Base-by-base conservation (phyloP, 2,113 vertebrate species). In the Myodes glareolus region DNA sequence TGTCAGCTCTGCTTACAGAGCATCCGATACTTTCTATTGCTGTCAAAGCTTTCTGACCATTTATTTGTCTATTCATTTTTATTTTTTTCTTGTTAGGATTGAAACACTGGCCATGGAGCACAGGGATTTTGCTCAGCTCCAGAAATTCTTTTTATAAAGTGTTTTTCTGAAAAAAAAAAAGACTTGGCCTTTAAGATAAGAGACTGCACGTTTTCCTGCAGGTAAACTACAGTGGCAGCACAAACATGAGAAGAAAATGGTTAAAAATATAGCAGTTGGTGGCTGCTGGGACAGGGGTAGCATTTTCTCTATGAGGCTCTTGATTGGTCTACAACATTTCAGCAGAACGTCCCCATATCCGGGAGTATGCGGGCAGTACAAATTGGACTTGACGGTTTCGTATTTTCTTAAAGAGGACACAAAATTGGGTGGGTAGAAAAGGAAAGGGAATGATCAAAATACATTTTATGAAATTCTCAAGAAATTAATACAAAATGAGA, bases 1-100 rank as follows among this genome's bases (percentile, higher is more conserved):
- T n/a, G n/a, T 96, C 96, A 97, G 96, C 94, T 93, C 92, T 97
- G 95, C 94, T 98, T 94, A 98, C 93, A 97, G 97, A 97, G 76
- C 95, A 97, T 94, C 94, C 55, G 97, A 76, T 97, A 97, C 96
- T 98, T 95, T 97, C 75, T 95, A 97, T 75, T 95, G 96, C 88
- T 96, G 87, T 94, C 76, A 92, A 93, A 96, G 87, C 2, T 17
- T 23, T 93, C 17, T n/a, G 1, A 9, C 42, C 94, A 16, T 55
- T n/a, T 52, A 5, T 70, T 70, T 88, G 7, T n/a, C 61, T 61
- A 42, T 31, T 88, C 36, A 25, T 11, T 76, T 45, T 67, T 29
- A 14, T 13, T 13, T 16, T 21, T 16, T 45, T 77, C 14, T 91
- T 98, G 88, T 96, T 55, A 97, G 97, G 98, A 98, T 98, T 97